A percentile compares a stretch with the other conserved stretches of the same genome.
Conservation (phyloP, 2,797 vertebrate genomes). For the Emydoidea blandingii region DNA sequence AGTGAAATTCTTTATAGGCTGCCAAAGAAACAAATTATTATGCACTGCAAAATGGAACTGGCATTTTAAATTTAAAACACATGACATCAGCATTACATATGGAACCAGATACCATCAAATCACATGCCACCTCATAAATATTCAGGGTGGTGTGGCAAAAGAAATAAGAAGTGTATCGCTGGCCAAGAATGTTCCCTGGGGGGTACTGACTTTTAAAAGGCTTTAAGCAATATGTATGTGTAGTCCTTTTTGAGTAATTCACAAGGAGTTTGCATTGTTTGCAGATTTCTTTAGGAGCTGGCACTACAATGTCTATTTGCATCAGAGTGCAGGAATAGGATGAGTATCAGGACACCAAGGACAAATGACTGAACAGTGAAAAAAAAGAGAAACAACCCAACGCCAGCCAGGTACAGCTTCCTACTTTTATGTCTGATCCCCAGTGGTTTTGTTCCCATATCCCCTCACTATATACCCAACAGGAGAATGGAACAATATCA, state of each 20-base stretch:
- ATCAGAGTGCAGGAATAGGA: background rate
- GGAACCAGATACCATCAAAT: slow-evolving; percentile 77
- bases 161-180: slow-evolving; percentile 58
- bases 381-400: background rate
- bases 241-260: background rate
- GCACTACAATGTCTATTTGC: background rate
- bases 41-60: slow-evolving; percentile 75
- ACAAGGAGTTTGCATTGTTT: background rate
- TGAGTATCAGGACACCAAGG: background rate
- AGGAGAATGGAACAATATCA: background rate
- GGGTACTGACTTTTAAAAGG: slow-evolving; percentile 28
- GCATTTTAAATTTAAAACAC: slow-evolving; percentile 78
- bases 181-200: slow-evolving; percentile 50
- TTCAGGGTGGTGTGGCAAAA: slow-evolving; percentile 63
- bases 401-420: background rate
- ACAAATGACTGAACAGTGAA: background rate
- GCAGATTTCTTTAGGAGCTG: slow-evolving; percentile 14
- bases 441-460: background rate
- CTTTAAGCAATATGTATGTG: background rate
- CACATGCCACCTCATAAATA: slow-evolving; percentile 77
- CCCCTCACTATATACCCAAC: background rate
- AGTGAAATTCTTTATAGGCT: slow-evolving; percentile 66
- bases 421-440: background rate
- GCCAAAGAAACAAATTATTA: slow-evolving; percentile 76
- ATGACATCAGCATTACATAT: slow-evolving; percentile 79